Base-by-base conservation (phyloP, 2,113 vertebrate genomes). In the Hystrix brachyura region DNA sequence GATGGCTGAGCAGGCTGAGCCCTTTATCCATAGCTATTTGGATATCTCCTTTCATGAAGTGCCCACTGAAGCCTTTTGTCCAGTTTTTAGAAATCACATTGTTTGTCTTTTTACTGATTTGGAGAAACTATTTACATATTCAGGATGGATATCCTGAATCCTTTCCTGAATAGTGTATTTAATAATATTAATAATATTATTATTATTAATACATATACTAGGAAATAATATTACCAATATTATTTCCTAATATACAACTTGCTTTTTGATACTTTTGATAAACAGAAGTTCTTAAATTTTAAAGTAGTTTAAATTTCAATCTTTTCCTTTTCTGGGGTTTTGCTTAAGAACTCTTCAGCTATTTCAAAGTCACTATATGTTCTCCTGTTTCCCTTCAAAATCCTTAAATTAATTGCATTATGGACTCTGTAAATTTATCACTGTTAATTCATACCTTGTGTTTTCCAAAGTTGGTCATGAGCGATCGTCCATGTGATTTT, bases 391-490 rank as follows among this genome's bases (percentile, higher is more conserved):
- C 17, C 27, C 32, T 80, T 53, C 17, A 29, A 38, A 84, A 14
- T 59, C 43, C 53, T 86, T 74, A 76, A 32, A 25, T 48, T 71
- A 55, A 48, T 1, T 67, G 34, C 48, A 67, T 21, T 7, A 64
- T 27, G 9, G 0, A 55, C 4, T 51, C 13, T 0, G 4, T 55
- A 59, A 78, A 76, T 27, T 84, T 0, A 23, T 84, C 17, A 15
- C 46, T 95, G 90, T 87, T 62, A 95, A 87, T 69, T 96, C 99
- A 98, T 98, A 99, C 99, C 99, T 99, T 99, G 96, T 99, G 99
- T 96, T 99, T 99, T 23, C 98, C 97, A 0, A 99, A 99, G 85
- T 98, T 99, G 60, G 99, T 99, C 98, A 99, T 99, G 96, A 99
- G 99, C 0, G 99, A 99, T 93, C 99, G 99, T 90, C 99, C 99